Conservation (phyloP, 2,113 vertebrate species). For the Pavo muticus region DNA sequence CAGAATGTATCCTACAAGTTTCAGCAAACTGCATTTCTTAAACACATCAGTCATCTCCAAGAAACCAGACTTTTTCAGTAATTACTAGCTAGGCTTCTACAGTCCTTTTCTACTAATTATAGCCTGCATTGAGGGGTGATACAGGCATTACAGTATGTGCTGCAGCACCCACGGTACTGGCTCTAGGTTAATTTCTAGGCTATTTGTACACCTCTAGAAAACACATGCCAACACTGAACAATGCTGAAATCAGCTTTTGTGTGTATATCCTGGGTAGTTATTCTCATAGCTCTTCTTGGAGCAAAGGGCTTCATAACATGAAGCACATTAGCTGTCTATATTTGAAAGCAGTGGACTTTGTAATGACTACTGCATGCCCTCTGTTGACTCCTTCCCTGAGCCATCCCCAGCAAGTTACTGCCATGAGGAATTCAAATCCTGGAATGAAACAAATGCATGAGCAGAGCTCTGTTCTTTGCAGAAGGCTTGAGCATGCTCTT, state of each 20-base stretch:
- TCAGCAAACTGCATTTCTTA: not conserved
- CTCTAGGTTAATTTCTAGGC: not conserved
- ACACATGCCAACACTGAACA: not conserved
- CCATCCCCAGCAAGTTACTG: not conserved
- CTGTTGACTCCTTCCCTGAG: not conserved
- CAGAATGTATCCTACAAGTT: not conserved
- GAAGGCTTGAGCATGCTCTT: not conserved
- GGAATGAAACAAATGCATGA: not conserved
- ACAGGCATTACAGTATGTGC: not conserved
- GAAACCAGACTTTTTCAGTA: not conserved
- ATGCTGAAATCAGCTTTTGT: not conserved
- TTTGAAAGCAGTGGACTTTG: not conserved
- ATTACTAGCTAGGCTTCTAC: not conserved
- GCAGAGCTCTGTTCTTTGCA: not conserved
- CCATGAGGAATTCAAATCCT: not conserved
- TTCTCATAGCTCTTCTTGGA: not conserved
- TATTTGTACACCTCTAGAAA: not conserved
- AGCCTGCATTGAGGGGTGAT: not conserved
- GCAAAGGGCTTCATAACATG: not conserved
- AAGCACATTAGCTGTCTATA: not conserved
- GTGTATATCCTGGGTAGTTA: not conserved
- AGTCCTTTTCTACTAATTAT: not conserved
- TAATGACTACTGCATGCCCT: not conserved
- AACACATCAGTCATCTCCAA: not conserved
- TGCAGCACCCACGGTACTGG: not conserved